Evolutionary conservation across 2,888 invertebrate genomes (phyloP), one percentile per base, ranked within the genome.

Genomic region (Shargacucullia verbasci): DNA sequence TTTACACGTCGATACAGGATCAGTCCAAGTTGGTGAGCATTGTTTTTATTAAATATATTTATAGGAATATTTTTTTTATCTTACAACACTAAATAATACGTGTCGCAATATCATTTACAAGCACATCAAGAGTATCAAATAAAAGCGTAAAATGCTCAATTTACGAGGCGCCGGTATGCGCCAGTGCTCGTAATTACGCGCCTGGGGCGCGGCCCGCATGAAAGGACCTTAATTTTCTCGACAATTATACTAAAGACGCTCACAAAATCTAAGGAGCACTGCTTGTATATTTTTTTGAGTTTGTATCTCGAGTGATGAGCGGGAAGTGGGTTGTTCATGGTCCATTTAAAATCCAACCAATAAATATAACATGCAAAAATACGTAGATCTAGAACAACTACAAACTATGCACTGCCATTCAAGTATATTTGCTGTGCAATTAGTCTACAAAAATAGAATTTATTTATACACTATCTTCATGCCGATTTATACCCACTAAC

Each of bases 241-340:
- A 80, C 79, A 82, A 81, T 82, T 82, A 82, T 77, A 73, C 70
- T 62, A 59, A 66, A 79, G 71, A 74, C 73, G 69, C 71, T 69
- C 68, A 65, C 61, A 71, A 75, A 73, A 77, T 73, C 73, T 74
- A 71, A 74, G 66, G 63, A 73, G 71, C 54, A 67, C 58, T 70
- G 76, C 48, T 62, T 69, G 52, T 69, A 64, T 58, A n/a, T 75
- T 68, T 73, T 78, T 68, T 47, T 12, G 20, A 8, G 12, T 12
- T 3, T 9, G 64, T 65, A 20, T 55, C 2, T 34, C n/a, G 12
- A 56, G 47, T 20, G 27, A 7, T 6, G 0, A 13, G 44, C 34
- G 29, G 76, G 25, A 6, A 3, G 4, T 6, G 10, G 2, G 20
- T 20, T 20, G 20, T 4, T 20, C 4, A 20, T 20, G 2, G 20